phyloP scores from a whole-genome alignment of 2,797 vertebrate species.

The Sparidentex hasta region DNA sequence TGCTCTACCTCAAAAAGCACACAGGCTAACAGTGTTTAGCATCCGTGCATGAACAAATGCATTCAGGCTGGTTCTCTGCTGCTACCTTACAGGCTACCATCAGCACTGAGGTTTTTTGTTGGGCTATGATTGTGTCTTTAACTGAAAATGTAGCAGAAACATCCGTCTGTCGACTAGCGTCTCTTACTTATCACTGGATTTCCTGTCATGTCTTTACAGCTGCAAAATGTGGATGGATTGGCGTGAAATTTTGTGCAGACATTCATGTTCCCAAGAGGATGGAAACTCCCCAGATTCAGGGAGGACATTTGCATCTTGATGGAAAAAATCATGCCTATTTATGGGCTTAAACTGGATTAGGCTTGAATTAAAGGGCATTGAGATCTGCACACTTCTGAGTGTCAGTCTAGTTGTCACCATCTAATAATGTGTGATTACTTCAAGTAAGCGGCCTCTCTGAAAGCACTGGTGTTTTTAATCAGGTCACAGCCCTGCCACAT shows the following conservation, averaged over 20 bases:
- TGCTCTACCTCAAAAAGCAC: conserved; percentile 3
- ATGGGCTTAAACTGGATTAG: no score
- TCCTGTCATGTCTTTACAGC: not conserved
- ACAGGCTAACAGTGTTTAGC: conserved; percentile 2
- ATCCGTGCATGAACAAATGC: no score
- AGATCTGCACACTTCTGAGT: no score
- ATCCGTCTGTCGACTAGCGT: conserved; percentile 3
- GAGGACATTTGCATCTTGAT: not conserved
- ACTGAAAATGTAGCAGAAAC: conserved; percentile 9
- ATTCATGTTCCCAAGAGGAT: no score
- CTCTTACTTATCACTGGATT: not conserved
- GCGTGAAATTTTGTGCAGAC: no score
- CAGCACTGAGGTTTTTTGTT: not conserved
- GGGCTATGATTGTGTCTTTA: not conserved
- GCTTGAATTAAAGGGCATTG: no score
- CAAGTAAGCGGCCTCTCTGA: conserved; percentile 11
- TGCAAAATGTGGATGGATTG: not conserved
- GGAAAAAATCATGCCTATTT: no score
- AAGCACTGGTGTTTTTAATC: conserved; percentile 31
- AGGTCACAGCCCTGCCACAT: conserved; percentile 38
- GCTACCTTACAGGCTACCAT: not conserved
- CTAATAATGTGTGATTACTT: not conserved
- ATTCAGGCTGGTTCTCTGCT: not conserved
- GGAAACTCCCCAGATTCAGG: not conserved
- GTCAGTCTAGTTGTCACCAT: not conserved